A percentile compares a stretch with the other conserved stretches of the same genome.
Evolutionary conservation across 2,888 invertebrate species (phyloP).

Genomic region (Lepidocyrtinus sp.): DNA sequence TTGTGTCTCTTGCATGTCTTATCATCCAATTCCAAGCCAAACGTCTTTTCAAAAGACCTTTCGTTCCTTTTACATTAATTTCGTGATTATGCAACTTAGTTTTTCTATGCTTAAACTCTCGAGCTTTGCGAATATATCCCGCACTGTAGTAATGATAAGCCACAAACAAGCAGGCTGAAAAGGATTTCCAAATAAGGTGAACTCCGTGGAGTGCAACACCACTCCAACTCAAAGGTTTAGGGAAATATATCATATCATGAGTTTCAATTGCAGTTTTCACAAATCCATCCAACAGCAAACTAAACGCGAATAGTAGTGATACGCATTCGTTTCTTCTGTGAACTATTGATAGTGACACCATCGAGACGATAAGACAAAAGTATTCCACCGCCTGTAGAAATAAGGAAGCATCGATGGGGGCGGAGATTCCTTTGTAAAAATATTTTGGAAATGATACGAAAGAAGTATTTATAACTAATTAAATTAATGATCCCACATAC

Average conservation of each 20-base stretch:
- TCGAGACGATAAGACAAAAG: conserved; percentile 21
- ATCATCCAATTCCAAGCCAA: conserved; percentile 46
- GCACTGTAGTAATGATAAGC: conserved; percentile 34
- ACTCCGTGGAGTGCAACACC: neutral
- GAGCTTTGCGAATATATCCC: conserved; percentile 29
- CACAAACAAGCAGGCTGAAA: conserved; percentile 24
- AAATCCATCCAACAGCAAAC: conserved; percentile 1
- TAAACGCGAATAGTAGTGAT: conserved; percentile 29
- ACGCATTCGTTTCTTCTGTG: conserved; percentile 39
- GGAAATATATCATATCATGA: conserved; percentile 27
- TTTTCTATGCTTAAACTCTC: conserved; percentile 33
- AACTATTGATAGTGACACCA: conserved; percentile 31
- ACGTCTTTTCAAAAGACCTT: conserved; percentile 29
- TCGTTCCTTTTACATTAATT: conserved; percentile 36
- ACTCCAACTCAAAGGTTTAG: neutral
- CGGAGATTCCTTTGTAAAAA: too few relatives aligned
- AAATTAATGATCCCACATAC: conserved; percentile 10
- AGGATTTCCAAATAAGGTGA: conserved; percentile 28
- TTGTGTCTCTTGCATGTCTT: conserved; percentile 27
- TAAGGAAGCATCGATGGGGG: neutral
- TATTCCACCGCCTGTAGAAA: conserved; percentile 2
- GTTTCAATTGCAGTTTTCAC: neutral
- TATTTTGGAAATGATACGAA: too few relatives aligned
- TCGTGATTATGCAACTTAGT: conserved; percentile 44
- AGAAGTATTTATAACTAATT: too few relatives aligned